Evolutionary conservation across 2,797 vertebrate genomes (phyloP).

Genomic region (Xenopus petersii): DNA sequence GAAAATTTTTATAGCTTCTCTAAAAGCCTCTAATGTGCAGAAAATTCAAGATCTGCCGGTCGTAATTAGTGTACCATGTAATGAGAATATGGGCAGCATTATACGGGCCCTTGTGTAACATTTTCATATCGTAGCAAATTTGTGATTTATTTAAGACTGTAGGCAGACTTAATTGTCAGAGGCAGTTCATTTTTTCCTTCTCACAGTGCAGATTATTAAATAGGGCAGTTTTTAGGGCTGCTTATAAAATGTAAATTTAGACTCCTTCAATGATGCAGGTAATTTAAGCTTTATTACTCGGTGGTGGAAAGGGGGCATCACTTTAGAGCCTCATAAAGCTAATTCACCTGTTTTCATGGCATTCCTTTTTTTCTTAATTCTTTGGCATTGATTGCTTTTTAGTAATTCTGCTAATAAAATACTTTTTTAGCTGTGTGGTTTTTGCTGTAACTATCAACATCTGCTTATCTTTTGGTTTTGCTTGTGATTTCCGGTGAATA

Average conservation of each 20-base stretch:
- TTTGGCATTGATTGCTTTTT: slow-evolving; percentile 22
- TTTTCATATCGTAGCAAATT: slow-evolving; percentile 77
- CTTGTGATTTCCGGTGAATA: slow-evolving; percentile 24
- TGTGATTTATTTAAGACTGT: slow-evolving; percentile 71
- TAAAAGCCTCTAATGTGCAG: slow-evolving; percentile 81
- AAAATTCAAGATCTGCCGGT: slow-evolving; percentile 76
- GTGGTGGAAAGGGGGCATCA: slow-evolving; percentile 41
- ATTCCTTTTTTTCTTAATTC: neutral
- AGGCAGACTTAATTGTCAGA: slow-evolving; percentile 72
- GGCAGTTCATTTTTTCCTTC: slow-evolving; percentile 66
- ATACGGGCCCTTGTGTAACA: slow-evolving; percentile 68
- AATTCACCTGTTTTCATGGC: slow-evolving; percentile 36
- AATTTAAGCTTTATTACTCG: slow-evolving; percentile 48
- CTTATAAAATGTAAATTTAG: slow-evolving; percentile 62
- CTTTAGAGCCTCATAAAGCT: slow-evolving; percentile 10
- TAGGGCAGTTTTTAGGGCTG: slow-evolving; percentile 61
- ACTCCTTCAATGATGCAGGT: slow-evolving; percentile 51
- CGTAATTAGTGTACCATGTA: slow-evolving; percentile 82
- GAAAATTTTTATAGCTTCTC: slow-evolving; percentile 78
- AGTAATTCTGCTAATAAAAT: slow-evolving; percentile 14
- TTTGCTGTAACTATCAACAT: neutral
- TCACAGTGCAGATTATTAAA: slow-evolving; percentile 69
- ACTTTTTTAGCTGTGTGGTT: slow-evolving; percentile 9
- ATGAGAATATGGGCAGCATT: slow-evolving; percentile 72
- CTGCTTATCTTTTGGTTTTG: slow-evolving; percentile 28